Conservation (phyloP, 2,888 invertebrate genomes). For the Andricus curvator region DNA sequence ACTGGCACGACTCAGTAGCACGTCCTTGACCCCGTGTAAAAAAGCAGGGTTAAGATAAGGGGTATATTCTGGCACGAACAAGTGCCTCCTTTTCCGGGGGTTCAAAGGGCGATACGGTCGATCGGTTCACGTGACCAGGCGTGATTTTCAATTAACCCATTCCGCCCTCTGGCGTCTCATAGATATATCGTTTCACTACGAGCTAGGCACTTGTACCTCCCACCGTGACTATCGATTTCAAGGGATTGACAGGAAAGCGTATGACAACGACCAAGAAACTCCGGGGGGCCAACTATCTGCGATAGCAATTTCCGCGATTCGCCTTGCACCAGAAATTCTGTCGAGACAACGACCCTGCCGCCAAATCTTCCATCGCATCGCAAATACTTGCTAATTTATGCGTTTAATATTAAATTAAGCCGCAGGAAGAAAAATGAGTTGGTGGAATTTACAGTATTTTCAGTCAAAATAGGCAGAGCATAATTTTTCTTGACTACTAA, state of each 20-base stretch:
- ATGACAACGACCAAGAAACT: slow-evolving; percentile 24
- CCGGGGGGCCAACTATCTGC: too few relatives aligned
- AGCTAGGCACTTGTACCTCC: slow-evolving; percentile 14
- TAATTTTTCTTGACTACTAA: too few relatives aligned
- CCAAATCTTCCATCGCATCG: neutral
- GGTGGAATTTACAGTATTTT: too few relatives aligned
- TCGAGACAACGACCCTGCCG: neutral
- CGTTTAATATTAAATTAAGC: neutral
- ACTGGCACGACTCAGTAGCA: neutral
- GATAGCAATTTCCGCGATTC: slow-evolving; percentile 51
- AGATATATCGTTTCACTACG: slow-evolving; percentile 28
- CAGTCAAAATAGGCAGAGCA: too few relatives aligned
- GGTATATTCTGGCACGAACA: slow-evolving; percentile 11
- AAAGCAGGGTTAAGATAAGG: slow-evolving; percentile 34
- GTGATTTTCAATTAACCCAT: slow-evolving; percentile 68
- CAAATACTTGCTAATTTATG: neutral
- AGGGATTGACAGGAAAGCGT: slow-evolving; percentile 13
- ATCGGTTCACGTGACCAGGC: slow-evolving; percentile 60
- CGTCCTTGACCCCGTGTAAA: slow-evolving; percentile 32
- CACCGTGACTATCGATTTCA: slow-evolving; percentile 33
- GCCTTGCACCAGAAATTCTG: slow-evolving; percentile 35
- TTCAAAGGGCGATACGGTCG: slow-evolving; percentile 55
- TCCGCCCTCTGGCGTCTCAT: slow-evolving; percentile 25
- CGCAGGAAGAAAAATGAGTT: neutral
- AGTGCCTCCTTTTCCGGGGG: slow-evolving; percentile 48